A percentile compares a stretch with the other conserved stretches of the same genome.
Conservation (phyloP, 1,140 invertebrate species). For the Pissodes strobi region DNA sequence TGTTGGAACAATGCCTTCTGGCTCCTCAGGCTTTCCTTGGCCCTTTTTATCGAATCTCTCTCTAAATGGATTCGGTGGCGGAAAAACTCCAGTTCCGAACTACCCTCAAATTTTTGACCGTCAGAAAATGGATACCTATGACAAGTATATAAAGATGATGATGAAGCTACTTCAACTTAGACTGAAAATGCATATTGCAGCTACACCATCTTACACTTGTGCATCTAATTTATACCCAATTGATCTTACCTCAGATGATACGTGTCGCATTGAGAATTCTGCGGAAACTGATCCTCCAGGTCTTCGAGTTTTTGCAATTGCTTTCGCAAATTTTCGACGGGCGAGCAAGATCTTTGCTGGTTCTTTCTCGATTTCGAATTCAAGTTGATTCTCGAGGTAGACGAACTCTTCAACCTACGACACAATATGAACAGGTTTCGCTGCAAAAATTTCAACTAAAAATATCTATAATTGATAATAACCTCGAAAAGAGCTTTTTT, state of each 20-base stretch:
- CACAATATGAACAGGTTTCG: too few species aligned
- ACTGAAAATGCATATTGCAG: background rate
- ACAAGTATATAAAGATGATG: background rate
- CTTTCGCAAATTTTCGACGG: slow-evolving; percentile 74
- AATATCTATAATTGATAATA: background rate
- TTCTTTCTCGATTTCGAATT: slow-evolving; percentile 38
- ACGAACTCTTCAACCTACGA: slow-evolving; percentile 65
- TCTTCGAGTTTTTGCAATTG: slow-evolving; percentile 79
- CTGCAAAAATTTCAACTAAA: background rate
- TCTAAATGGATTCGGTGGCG: slow-evolving; percentile 77
- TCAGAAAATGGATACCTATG: slow-evolving; percentile 53
- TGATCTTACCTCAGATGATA: slow-evolving; percentile 75
- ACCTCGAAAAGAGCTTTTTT: slow-evolving; percentile 65
- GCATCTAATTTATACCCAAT: too few species aligned
- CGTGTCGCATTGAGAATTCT: slow-evolving; percentile 66
- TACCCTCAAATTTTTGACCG: slow-evolving; percentile 54
- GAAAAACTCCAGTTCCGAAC: slow-evolving; percentile 78
- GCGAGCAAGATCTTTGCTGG: slow-evolving; percentile 62
- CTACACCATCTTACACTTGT: too few species aligned
- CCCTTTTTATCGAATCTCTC: slow-evolving; percentile 74
- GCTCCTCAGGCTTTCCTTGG: slow-evolving; percentile 69
- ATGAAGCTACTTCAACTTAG: background rate
- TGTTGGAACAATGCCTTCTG: slow-evolving; percentile 63
- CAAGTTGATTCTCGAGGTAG: slow-evolving; percentile 62
- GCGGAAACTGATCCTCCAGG: slow-evolving; percentile 75